Percentiles rank a stretch among this genome's conserved stretches.
phyloP scores from a whole-genome alignment of 2,113 vertebrate species.

The Mesitornis unicolor region DNA sequence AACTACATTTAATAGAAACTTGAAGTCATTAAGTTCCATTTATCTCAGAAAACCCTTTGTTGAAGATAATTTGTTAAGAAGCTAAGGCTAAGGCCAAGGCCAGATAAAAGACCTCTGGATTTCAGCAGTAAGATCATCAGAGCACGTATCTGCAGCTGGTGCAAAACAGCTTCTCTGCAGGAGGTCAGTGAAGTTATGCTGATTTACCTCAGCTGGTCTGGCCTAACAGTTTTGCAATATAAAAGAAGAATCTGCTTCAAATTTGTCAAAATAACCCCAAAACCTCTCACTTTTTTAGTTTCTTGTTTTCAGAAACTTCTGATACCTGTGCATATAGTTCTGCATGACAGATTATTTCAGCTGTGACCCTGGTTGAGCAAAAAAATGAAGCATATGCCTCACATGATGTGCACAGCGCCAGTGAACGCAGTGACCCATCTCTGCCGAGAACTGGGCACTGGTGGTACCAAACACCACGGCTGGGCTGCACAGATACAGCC shows the following conservation, averaged over 20 bases:
- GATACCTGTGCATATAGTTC: not conserved
- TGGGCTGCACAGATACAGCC: not conserved
- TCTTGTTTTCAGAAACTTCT: not conserved
- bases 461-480: rapidly evolving
- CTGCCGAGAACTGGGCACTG: not conserved
- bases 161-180: not conserved
- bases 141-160: not conserved
- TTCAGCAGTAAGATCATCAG: not conserved
- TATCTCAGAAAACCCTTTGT: not conserved
- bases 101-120: not conserved
- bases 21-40: not conserved
- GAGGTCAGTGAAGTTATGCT: not conserved
- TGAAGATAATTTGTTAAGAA: not conserved
- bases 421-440: not conserved
- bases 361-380: not conserved
- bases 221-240: not conserved
- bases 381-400: not conserved
- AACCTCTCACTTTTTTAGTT: not conserved
- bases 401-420: not conserved
- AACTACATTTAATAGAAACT: not conserved
- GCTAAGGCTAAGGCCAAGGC: not conserved
- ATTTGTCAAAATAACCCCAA: not conserved
- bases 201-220: not conserved
- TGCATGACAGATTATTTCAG: not conserved
- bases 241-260: not conserved